Percentiles rank a stretch among this genome's conserved stretches.
These are phyloP conservation scores for Sinocyclocheilus anophthalmus DNA, from an alignment of 2,113 vertebrate species.

Conservation along the genomic window DNA sequence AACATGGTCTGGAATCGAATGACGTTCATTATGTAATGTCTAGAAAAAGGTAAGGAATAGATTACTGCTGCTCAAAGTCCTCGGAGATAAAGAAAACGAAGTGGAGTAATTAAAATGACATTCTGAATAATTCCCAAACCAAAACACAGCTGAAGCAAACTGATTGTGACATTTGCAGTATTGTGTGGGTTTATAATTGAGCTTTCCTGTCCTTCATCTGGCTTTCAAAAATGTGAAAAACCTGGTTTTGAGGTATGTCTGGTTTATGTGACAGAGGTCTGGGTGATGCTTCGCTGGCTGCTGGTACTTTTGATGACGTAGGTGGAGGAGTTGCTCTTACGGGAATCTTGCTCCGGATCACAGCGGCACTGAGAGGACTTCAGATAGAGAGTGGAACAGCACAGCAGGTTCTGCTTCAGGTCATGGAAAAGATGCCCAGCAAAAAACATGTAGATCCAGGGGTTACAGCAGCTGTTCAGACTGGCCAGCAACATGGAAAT, in stretches of 20 bases:
- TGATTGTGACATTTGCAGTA: background rate
- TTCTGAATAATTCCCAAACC: conserved; percentile 4
- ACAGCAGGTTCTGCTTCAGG: background rate
- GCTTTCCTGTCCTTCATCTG: background rate
- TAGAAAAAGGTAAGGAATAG: background rate
- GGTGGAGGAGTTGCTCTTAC: conserved; percentile 91
- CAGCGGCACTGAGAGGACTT: conserved; percentile 67
- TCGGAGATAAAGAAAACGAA: background rate
- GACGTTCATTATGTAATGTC: background rate
- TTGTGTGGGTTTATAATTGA: background rate
- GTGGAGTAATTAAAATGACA: background rate
- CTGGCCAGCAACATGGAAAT: conserved; percentile 96
- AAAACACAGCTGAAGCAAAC: conserved; percentile 16
- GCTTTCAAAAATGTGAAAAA: background rate
- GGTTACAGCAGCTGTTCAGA: conserved; percentile 98
- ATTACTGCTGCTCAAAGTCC: background rate
- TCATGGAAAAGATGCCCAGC: conserved; percentile 93
- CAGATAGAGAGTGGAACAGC: too few relatives aligned
- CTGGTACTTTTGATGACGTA: conserved; percentile 85
- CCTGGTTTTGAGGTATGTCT: background rate
- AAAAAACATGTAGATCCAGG: conserved; percentile 99
- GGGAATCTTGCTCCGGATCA: conserved; percentile 80
- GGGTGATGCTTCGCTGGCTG: conserved; percentile 85
- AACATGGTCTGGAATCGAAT: background rate
- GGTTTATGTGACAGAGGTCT: conserved; percentile 76